phyloP scores from a whole-genome alignment of 2,113 vertebrate species.

The Microcebus murinus region DNA sequence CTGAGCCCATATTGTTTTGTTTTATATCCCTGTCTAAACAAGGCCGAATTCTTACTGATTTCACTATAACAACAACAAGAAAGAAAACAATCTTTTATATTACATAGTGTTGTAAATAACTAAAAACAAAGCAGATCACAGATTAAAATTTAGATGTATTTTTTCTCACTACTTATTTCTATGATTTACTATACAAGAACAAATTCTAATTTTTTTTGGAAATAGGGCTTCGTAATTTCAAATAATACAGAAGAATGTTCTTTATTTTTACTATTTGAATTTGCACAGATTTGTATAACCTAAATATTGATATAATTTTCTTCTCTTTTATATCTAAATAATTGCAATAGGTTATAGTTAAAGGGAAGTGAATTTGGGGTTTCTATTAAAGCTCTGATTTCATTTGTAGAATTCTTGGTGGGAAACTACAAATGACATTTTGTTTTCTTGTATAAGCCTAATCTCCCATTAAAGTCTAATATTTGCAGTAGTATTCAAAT shows the following conservation, averaged over 20 bases:
- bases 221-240: slow-evolving; percentile 51
- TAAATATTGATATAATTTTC: not conserved
- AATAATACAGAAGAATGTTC: not conserved
- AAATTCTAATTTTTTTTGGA: slow-evolving; percentile 43
- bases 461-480: slow-evolving; percentile 15
- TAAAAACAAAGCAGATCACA: not conserved
- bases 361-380: not conserved
- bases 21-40: slow-evolving; percentile 28
- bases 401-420: not conserved
- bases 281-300: not conserved
- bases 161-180: slow-evolving; percentile 27
- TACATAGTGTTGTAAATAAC: slow-evolving; percentile 24
- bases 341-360: slow-evolving; percentile 25
- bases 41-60: slow-evolving; percentile 29
- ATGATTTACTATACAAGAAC: not conserved
- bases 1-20: not conserved
- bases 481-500: slow-evolving; percentile 45
- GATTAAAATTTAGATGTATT: not conserved
- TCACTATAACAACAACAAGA: not conserved
- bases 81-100: not conserved
- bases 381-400: slow-evolving; percentile 17
- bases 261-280: slow-evolving; percentile 41
- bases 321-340: slow-evolving; percentile 1
- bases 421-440: slow-evolving; percentile 48
- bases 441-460: not conserved